A percentile compares a stretch with the other conserved stretches of the same genome.
These are phyloP conservation scores for Gallinago jamesoni DNA, from an alignment of 2,113 vertebrate genomes.

Conservation along the genomic window DNA sequence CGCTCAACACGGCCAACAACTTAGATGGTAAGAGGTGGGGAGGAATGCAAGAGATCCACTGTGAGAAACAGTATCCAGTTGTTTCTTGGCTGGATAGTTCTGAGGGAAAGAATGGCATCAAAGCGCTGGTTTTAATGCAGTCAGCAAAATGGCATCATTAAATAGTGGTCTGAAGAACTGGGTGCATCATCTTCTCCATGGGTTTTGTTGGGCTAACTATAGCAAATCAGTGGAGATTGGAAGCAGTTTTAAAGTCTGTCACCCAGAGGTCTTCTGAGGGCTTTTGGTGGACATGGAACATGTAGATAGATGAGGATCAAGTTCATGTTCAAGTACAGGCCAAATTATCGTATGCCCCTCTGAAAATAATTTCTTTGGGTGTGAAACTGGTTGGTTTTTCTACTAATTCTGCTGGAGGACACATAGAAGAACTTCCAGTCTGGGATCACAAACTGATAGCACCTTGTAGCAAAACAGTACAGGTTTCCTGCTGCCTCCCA, in stretches of 20 bases:
- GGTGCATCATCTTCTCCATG: neutral
- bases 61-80: neutral
- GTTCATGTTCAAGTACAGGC: neutral
- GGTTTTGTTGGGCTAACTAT: neutral
- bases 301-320: neutral
- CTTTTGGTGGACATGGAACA: neutral
- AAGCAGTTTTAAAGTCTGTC: neutral
- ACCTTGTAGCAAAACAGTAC: neutral
- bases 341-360: too few species aligned
- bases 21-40: conserved; percentile 89
- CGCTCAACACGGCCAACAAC: conserved; percentile 98
- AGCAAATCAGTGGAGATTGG: neutral
- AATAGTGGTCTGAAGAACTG: neutral
- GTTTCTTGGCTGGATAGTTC: neutral
- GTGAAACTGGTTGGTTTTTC: neutral
- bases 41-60: neutral
- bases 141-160: neutral
- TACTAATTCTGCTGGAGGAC: neutral
- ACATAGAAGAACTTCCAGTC: neutral
- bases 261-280: neutral
- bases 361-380: neutral
- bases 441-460: neutral
- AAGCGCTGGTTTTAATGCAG: neutral
- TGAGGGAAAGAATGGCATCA: neutral
- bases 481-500: neutral